These are phyloP conservation scores for Ceratosolen fusciceps DNA, from an alignment of 1,140 invertebrate species.

Conservation along the genomic window DNA sequence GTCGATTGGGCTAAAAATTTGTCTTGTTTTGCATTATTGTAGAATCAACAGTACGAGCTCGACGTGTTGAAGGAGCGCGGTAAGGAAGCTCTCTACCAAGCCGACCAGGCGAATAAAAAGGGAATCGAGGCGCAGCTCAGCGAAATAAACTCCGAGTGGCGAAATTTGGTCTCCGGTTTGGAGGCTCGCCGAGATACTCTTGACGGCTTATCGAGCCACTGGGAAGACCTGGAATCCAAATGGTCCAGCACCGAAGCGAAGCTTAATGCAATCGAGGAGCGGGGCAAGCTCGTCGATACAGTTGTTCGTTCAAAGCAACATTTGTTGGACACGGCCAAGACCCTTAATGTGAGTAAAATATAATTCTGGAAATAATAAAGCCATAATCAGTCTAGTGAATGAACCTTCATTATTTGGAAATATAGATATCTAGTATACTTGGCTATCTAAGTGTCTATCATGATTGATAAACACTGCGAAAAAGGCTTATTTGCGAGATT, in stretches of 20 bases:
- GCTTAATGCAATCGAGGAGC: slow-evolving; percentile 77
- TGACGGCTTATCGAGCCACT: slow-evolving; percentile 79
- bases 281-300: slow-evolving; percentile 81
- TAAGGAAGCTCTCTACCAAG: slow-evolving; percentile 76
- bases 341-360: slow-evolving; percentile 76
- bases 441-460: too few species aligned
- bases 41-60: slow-evolving; percentile 76
- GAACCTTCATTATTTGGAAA: too few species aligned
- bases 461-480: too few species aligned
- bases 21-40: slow-evolving; percentile 51
- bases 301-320: slow-evolving; percentile 81
- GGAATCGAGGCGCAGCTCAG: slow-evolving; percentile 76
- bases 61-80: slow-evolving; percentile 79
- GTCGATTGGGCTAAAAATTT: too few species aligned
- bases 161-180: slow-evolving; percentile 78
- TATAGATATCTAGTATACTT: too few species aligned
- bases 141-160: slow-evolving; percentile 82
- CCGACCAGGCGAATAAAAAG: slow-evolving; percentile 76
- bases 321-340: slow-evolving; percentile 78
- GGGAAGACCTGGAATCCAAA: slow-evolving; percentile 83
- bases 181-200: slow-evolving; percentile 77
- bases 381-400: too few species aligned
- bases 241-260: slow-evolving; percentile 77
- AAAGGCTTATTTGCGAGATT: too few species aligned
- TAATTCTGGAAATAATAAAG: background rate